Conservation (phyloP, 1,140 invertebrate species). For the Drosophila albomicans region DNA sequence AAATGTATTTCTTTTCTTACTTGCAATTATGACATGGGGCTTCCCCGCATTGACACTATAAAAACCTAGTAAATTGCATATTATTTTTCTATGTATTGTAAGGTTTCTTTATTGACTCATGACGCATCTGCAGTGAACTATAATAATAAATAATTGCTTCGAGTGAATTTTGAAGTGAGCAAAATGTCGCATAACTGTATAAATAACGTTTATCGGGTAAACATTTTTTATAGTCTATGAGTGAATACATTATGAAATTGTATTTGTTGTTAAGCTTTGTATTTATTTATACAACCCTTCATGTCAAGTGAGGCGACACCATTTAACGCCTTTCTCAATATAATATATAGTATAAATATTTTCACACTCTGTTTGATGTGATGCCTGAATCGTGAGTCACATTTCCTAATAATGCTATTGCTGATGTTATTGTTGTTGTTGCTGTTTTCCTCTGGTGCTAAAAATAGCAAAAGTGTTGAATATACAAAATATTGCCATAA, state of each 20-base stretch:
- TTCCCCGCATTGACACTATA: background rate
- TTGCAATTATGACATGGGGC: background rate
- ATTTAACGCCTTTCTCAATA: constrained; percentile 33
- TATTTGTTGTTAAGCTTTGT: background rate
- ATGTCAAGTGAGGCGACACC: background rate
- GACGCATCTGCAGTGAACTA: constrained; percentile 4
- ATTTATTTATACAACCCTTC: constrained; percentile 2
- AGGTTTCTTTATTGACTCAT: background rate
- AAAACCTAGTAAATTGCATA: background rate
- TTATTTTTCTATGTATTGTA: background rate
- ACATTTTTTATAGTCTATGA: background rate
- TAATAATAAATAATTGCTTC: constrained; percentile 4
- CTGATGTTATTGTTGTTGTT: constrained; percentile 25
- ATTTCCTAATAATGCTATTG: constrained; percentile 36
- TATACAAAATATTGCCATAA: constrained; percentile 70
- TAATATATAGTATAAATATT: constrained; percentile 27
- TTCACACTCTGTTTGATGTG: constrained; percentile 25
- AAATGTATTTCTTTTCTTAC: background rate
- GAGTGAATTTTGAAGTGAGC: constrained; percentile 3
- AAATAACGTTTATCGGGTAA: constrained; percentile 20
- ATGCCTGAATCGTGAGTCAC: constrained; percentile 38
- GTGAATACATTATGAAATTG: constrained; percentile 1
- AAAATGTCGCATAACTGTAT: constrained; percentile 10
- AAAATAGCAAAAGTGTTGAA: constrained; percentile 64
- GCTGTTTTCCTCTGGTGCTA: constrained; percentile 37